phyloP scores from a whole-genome alignment of 2,113 vertebrate genomes.

The Mormyrus iriodes region DNA sequence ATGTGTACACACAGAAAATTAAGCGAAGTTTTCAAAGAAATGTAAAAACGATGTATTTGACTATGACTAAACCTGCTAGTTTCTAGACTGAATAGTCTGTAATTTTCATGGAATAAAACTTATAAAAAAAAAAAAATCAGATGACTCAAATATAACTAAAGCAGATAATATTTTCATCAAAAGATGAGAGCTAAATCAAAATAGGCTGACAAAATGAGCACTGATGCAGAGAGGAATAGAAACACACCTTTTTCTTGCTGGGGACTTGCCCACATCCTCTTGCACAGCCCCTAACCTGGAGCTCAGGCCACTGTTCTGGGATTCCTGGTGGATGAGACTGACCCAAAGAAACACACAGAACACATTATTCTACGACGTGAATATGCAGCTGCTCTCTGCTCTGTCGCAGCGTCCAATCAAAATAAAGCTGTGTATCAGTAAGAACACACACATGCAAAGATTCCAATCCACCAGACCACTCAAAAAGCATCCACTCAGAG shows the following conservation, averaged over 20 bases:
- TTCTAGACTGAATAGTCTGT: neutral
- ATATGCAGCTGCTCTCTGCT: neutral
- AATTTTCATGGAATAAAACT: neutral
- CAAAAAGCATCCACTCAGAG: slow-evolving; percentile 13
- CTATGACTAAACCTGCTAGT: neutral
- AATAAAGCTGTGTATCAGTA: neutral
- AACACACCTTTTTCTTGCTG: slow-evolving; percentile 81
- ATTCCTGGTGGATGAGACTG: slow-evolving; percentile 87
- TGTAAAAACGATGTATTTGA: neutral
- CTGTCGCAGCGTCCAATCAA: neutral
- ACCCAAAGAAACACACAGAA: neutral
- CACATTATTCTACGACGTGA: neutral
- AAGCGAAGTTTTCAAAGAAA: too few species aligned
- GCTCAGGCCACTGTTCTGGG: slow-evolving; percentile 68
- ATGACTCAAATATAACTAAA: neutral
- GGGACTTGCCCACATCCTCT: slow-evolving; percentile 88
- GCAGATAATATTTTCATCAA: neutral
- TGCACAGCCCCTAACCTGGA: slow-evolving; percentile 78
- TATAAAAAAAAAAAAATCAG: neutral
- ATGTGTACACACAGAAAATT: too few species aligned
- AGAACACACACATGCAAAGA: slow-evolving; percentile 17
- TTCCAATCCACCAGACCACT: slow-evolving; percentile 2
- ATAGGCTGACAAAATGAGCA: neutral
- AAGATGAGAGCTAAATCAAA: neutral
- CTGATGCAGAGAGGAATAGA: neutral